Evolutionary conservation across 2,113 vertebrate species (phyloP).

Genomic region (Barnardius zonarius): DNA sequence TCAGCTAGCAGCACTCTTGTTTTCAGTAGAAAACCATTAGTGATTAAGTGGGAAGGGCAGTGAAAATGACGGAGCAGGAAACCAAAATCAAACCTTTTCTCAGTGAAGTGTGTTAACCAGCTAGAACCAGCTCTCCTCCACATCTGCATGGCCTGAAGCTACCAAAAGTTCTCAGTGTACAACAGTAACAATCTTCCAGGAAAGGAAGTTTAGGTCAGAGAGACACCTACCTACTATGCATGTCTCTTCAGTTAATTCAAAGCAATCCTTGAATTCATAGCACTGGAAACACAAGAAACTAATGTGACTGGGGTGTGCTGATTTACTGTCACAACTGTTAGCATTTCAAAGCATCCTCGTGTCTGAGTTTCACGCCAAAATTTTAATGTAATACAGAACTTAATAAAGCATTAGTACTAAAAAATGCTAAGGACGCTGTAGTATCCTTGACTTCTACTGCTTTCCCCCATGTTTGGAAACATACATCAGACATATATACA

Average conservation of each 20-base stretch:
- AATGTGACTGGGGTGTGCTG: neutral
- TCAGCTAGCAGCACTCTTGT: neutral
- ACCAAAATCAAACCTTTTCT: neutral
- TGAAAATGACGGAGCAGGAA: neutral
- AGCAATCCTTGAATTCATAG: neutral
- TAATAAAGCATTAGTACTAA: neutral
- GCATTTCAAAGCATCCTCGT: neutral
- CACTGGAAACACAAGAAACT: neutral
- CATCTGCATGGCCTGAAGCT: neutral
- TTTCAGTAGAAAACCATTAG: neutral
- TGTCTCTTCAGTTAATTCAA: neutral
- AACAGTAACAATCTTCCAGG: neutral
- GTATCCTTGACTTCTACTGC: neutral
- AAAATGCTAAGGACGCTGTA: neutral
- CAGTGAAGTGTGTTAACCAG: neutral
- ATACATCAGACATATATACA: neutral
- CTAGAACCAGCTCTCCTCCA: neutral
- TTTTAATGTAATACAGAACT: neutral
- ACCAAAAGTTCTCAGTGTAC: neutral
- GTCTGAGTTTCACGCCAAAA: neutral
- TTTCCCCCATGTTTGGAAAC: neutral
- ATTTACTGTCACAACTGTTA: neutral
- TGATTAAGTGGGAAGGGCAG: neutral
- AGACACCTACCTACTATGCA: neutral
- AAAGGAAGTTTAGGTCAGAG: neutral